Conservation (phyloP, 2,888 invertebrate genomes). For the Rhagonycha fulva region DNA sequence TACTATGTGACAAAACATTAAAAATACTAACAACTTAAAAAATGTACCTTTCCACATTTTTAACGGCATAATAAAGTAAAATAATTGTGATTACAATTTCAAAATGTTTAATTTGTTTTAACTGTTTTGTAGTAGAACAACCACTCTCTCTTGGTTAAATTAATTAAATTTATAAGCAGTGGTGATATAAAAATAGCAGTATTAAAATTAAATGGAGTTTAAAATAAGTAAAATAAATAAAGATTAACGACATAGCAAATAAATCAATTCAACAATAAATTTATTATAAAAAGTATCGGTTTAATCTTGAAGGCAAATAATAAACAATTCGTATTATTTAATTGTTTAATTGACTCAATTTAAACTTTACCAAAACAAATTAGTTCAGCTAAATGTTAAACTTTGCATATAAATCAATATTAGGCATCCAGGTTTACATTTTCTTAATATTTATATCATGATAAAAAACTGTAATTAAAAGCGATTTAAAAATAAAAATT, state of each 20-base stretch:
- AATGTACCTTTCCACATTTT: neutral
- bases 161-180: neutral
- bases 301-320: constrained; percentile 1
- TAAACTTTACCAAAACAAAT: constrained; percentile 26
- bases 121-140: neutral
- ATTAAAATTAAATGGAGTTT: neutral
- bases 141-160: neutral
- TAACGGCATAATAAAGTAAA: neutral
- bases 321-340: constrained; percentile 5
- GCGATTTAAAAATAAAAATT: neutral
- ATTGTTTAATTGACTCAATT: constrained; percentile 18
- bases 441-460: constrained; percentile 28
- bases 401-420: constrained; percentile 30
- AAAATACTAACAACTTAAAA: neutral
- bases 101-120: neutral
- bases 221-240: neutral
- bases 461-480: constrained; percentile 27
- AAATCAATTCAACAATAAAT: neutral
- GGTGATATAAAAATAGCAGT: neutral
- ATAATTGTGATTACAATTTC: neutral
- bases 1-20: neutral
- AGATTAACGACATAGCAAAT: neutral
- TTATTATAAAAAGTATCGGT: neutral
- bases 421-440: constrained; percentile 20
- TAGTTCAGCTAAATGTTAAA: constrained; percentile 25